Evolutionary conservation across 2,888 invertebrate species (phyloP).

Genomic region (Erebia aethiops): DNA sequence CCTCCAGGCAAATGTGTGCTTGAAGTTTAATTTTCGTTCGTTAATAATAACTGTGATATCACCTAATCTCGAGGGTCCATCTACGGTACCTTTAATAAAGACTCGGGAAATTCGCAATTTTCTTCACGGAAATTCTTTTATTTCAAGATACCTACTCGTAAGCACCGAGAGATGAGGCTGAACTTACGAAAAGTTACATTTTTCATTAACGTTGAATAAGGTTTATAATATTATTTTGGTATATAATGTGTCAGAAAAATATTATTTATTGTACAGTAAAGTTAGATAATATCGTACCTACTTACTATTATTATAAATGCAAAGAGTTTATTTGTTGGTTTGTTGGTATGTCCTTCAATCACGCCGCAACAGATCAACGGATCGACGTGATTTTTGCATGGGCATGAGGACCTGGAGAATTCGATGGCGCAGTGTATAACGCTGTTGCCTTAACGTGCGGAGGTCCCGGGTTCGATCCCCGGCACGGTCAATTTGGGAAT

Average conservation of each 20-base stretch:
- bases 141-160: constrained; percentile 6
- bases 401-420: no score
- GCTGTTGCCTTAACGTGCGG: no score
- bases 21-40: constrained; percentile 20
- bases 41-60: constrained; percentile 14
- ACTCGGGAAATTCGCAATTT: constrained; percentile 20
- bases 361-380: no score
- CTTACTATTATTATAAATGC: no score
- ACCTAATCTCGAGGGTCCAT: constrained; percentile 7
- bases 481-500: no score
- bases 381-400: no score
- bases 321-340: no score
- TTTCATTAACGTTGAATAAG: constrained; percentile 16
- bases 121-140: constrained; percentile 17
- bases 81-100: constrained; percentile 11
- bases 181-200: constrained; percentile 2
- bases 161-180: not conserved
- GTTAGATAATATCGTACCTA: no score
- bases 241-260: not conserved
- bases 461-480: no score
- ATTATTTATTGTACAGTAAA: no score
- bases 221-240: not conserved
- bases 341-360: no score
- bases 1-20: not conserved
- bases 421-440: no score